Conservation (phyloP, 2,797 vertebrate species). For the Channa striata region DNA sequence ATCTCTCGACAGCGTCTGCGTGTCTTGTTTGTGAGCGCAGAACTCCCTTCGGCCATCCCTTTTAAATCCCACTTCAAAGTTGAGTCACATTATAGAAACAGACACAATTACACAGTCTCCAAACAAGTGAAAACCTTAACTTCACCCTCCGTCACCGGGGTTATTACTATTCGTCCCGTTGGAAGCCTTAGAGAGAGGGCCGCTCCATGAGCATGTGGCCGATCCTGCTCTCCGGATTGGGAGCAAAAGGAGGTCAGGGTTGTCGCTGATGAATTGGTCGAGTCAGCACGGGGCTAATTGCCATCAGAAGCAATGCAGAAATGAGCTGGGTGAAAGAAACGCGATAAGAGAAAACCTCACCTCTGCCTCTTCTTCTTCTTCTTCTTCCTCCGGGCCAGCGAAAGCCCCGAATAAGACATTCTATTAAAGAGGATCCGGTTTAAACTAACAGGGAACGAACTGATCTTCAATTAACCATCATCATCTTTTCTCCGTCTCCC, state of each 20-base stretch:
- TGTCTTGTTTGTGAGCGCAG: conserved; percentile 52
- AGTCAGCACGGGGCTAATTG: conserved; percentile 79
- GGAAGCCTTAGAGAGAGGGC: conserved; percentile 22
- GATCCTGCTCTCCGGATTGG: conserved; percentile 59
- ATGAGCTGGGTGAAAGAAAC: conserved; percentile 53
- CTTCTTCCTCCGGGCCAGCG: conserved; percentile 43
- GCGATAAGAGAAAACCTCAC: conserved; percentile 61
- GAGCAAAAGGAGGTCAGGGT: conserved; percentile 69
- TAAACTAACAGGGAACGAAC: conserved; percentile 61
- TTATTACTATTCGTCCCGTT: conserved; percentile 44
- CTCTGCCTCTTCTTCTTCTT: conserved; percentile 28
- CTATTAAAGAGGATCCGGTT: conserved; percentile 51
- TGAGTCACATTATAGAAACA: conserved; percentile 54
- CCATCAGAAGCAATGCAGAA: conserved; percentile 55
- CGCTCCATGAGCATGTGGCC: conserved; percentile 42
- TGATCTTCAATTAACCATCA: conserved; percentile 62
- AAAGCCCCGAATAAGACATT: conserved; percentile 50
- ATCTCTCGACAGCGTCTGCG: conserved; percentile 54
- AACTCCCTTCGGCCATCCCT: conserved; percentile 46
- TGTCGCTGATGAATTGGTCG: conserved; percentile 66
- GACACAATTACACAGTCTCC: conserved; percentile 56
- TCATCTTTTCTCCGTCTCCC: conserved; percentile 36
- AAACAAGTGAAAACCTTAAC: conserved; percentile 47
- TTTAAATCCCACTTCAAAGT: conserved; percentile 70
- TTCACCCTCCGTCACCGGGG: conserved; percentile 49